Percentiles rank a stretch among this genome's conserved stretches.
These are phyloP conservation scores for Endotricha flammealis DNA, from an alignment of 2,888 invertebrate species.

Conservation along the genomic window DNA sequence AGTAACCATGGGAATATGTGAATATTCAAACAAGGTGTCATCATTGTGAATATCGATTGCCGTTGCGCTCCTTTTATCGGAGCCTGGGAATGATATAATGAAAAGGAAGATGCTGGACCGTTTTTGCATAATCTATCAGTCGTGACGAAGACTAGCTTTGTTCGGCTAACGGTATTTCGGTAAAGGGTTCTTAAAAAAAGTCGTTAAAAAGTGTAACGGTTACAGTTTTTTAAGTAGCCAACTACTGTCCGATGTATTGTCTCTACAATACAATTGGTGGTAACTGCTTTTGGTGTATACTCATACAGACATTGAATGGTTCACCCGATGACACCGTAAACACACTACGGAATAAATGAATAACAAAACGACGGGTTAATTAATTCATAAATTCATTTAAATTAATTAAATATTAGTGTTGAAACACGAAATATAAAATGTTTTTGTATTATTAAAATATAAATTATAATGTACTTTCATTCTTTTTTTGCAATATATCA, in stretches of 20 bases:
- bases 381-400: not conserved
- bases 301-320: not conserved
- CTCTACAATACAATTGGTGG: slow-evolving; percentile 25
- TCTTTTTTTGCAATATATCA: too few relatives aligned
- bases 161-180: slow-evolving; percentile 59
- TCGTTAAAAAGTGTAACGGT: slow-evolving; percentile 66
- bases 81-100: slow-evolving; percentile 73
- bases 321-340: not conserved
- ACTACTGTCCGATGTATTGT: slow-evolving; percentile 53
- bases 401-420: not conserved
- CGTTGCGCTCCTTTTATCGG: slow-evolving; percentile 60
- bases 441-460: not conserved
- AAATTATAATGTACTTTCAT: too few relatives aligned
- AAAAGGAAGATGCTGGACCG: slow-evolving; percentile 67
- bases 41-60: slow-evolving; percentile 77
- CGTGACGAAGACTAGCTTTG: slow-evolving; percentile 42
- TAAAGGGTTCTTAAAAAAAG: slow-evolving; percentile 60
- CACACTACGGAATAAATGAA: slow-evolving; percentile 1
- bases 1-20: slow-evolving; percentile 69
- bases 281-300: slow-evolving; percentile 48
- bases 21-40: slow-evolving; percentile 79
- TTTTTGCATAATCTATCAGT: slow-evolving; percentile 76
- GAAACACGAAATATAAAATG: not conserved
- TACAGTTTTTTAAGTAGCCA: slow-evolving; percentile 44
- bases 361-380: slow-evolving; percentile 1